Conservation (phyloP, 2,888 invertebrate species). For the Nowickia ferox region DNA sequence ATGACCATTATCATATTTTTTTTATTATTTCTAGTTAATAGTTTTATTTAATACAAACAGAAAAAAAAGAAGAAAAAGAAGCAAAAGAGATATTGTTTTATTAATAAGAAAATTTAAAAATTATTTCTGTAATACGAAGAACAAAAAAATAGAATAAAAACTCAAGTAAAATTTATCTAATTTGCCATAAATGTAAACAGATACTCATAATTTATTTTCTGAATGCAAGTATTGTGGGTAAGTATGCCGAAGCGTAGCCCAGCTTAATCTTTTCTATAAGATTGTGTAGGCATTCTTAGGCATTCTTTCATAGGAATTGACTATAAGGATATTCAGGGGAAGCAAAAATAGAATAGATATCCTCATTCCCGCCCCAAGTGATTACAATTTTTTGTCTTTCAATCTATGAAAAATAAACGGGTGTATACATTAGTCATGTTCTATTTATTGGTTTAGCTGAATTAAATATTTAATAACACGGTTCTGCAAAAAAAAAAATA, state of each 20-base stretch:
- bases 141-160: slow-evolving; percentile 75
- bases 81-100: slow-evolving; percentile 69
- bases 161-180: slow-evolving; percentile 52
- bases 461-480: no score
- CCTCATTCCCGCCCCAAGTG: no score
- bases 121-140: slow-evolving; percentile 72
- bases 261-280: no score
- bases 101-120: slow-evolving; percentile 76
- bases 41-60: slow-evolving; percentile 79
- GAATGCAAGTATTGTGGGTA: not conserved
- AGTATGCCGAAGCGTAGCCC: not conserved
- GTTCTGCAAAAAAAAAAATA: no score
- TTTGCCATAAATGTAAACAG: not conserved
- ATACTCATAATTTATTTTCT: not conserved
- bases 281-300: no score
- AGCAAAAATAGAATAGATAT: no score
- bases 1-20: slow-evolving; percentile 74
- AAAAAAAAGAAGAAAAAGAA: slow-evolving; percentile 31
- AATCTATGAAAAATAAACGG: no score
- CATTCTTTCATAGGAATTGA: no score
- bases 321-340: no score
- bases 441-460: no score
- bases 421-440: no score
- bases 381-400: no score
- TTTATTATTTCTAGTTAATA: slow-evolving; percentile 78